Evolutionary conservation across 1,140 invertebrate genomes (phyloP).

Genomic region (Pollicipes pollicipes): DNA sequence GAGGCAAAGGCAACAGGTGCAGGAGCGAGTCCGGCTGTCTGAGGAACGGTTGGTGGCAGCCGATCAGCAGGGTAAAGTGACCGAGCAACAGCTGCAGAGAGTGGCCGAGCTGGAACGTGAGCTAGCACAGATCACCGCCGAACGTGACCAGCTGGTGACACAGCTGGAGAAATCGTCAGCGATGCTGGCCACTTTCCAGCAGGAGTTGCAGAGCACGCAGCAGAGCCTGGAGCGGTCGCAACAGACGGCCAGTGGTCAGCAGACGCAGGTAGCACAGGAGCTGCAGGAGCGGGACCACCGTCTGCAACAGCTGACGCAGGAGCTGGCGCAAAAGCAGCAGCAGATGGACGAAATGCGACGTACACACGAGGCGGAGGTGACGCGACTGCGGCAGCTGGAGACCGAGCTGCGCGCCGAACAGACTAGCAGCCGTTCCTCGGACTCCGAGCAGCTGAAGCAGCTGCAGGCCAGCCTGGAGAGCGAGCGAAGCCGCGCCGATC

Average conservation of each 20-base stretch:
- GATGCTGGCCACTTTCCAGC: slow-evolving; percentile 79
- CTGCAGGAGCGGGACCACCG: slow-evolving; percentile 26
- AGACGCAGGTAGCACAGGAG: slow-evolving; percentile 28
- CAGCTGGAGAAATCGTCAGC: slow-evolving; percentile 82
- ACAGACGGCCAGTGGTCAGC: slow-evolving; percentile 44
- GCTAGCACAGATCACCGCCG: slow-evolving; percentile 60
- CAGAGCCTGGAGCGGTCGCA: slow-evolving; percentile 45
- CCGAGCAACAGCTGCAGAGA: slow-evolving; percentile 28
- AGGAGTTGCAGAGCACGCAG: slow-evolving; percentile 44
- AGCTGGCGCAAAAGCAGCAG: slow-evolving; percentile 10
- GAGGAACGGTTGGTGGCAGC: slow-evolving; percentile 11
- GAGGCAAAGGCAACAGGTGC: not conserved
- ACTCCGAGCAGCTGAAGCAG: slow-evolving; percentile 25
- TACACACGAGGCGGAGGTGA: not conserved
- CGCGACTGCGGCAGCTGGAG: slow-evolving; percentile 23
- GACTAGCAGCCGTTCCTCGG: slow-evolving; percentile 45
- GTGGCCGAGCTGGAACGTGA: slow-evolving; percentile 43
- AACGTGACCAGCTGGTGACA: slow-evolving; percentile 66
- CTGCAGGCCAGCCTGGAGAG: slow-evolving; percentile 15
- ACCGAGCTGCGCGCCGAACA: slow-evolving; percentile 55
- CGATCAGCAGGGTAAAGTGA: slow-evolving; percentile 20
- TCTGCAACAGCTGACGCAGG: slow-evolving; percentile 18
- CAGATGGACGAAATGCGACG: not conserved
- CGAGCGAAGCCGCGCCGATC: slow-evolving; percentile 38
- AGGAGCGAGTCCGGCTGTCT: slow-evolving; percentile 13